Percentiles rank a stretch among this genome's conserved stretches.
Evolutionary conservation across 2,888 invertebrate genomes (phyloP).

Genomic region (Noctua janthina): DNA sequence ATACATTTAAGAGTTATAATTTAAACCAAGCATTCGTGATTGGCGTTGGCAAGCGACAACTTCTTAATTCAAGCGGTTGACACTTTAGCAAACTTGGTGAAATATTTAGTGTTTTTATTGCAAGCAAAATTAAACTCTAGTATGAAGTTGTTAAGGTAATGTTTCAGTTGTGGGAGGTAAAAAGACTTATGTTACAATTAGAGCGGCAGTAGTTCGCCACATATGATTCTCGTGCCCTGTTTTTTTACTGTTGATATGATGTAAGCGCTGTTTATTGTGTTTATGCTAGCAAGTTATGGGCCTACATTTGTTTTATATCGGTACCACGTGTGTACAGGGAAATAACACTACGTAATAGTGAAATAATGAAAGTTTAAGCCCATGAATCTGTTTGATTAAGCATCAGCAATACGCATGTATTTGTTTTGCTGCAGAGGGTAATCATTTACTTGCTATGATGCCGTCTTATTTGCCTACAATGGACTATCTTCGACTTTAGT

Average conservation of each 20-base stretch:
- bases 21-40: constrained; percentile 60
- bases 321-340: not conserved
- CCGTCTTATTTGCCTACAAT: not conserved
- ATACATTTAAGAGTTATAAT: constrained; percentile 51
- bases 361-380: not conserved
- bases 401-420: no score
- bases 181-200: constrained; percentile 60
- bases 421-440: not conserved
- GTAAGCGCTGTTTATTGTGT: constrained; percentile 42
- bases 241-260: constrained; percentile 67
- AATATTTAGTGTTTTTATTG: constrained; percentile 43
- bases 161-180: constrained; percentile 7
- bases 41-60: constrained; percentile 57
- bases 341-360: not conserved
- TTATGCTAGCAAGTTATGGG: constrained; percentile 33
- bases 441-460: not conserved
- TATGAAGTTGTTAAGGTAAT: rapidly evolving
- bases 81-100: constrained; percentile 58
- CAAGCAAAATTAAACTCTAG: constrained; percentile 52
- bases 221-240: constrained; percentile 64
- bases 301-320: constrained; percentile 25
- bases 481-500: not conserved
- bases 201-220: constrained; percentile 50
- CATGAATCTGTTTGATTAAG: not conserved
- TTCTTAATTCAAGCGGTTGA: constrained; percentile 72